A percentile compares a stretch with the other conserved stretches of the same genome.
phyloP scores from a whole-genome alignment of 1,140 invertebrate species.

The Drosophila repleta region DNA sequence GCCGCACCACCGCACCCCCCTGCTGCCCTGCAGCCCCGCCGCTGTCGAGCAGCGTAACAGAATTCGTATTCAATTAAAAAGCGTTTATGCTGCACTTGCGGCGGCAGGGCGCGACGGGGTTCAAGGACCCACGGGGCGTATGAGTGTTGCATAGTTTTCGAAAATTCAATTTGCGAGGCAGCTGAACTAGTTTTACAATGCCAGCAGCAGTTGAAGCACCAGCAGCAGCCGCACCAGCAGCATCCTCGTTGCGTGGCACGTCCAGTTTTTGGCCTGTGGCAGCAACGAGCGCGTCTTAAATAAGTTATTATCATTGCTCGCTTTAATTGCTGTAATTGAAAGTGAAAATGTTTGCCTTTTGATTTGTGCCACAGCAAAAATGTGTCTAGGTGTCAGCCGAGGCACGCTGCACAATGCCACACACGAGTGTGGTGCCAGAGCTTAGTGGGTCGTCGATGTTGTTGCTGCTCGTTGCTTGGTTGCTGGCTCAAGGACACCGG shows the following conservation, averaged over 20 bases:
- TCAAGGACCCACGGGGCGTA: slow-evolving; percentile 72
- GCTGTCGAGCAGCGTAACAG: slow-evolving; percentile 29
- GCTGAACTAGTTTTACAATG: slow-evolving; percentile 67
- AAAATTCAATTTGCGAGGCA: slow-evolving; percentile 73
- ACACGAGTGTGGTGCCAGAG: slow-evolving; percentile 15
- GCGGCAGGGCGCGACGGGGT: slow-evolving; percentile 24
- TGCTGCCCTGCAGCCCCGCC: background rate
- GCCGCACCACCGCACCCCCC: background rate
- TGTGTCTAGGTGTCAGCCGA: slow-evolving; percentile 77
- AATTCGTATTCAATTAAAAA: slow-evolving; percentile 82
- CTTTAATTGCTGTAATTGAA: slow-evolving; percentile 83
- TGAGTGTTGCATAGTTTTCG: slow-evolving; percentile 79
- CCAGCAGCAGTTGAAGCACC: slow-evolving; percentile 35
- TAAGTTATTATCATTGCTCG: slow-evolving; percentile 82
- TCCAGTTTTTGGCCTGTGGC: slow-evolving; percentile 37
- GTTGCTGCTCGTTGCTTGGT: background rate
- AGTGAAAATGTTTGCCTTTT: slow-evolving; percentile 81
- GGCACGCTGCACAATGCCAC: slow-evolving; percentile 43
- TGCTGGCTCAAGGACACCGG: slow-evolving; percentile 52
- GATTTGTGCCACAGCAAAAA: slow-evolving; percentile 78
- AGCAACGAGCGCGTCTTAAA: slow-evolving; percentile 58
- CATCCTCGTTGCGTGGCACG: slow-evolving; percentile 13
- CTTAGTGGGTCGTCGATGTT: slow-evolving; percentile 24
- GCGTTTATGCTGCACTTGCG: slow-evolving; percentile 79
- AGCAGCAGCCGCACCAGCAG: slow-evolving; percentile 6